A percentile compares a stretch with the other conserved stretches of the same genome.
Evolutionary conservation across 2,113 vertebrate species (phyloP).

Genomic region (Procapra przewalskii): DNA sequence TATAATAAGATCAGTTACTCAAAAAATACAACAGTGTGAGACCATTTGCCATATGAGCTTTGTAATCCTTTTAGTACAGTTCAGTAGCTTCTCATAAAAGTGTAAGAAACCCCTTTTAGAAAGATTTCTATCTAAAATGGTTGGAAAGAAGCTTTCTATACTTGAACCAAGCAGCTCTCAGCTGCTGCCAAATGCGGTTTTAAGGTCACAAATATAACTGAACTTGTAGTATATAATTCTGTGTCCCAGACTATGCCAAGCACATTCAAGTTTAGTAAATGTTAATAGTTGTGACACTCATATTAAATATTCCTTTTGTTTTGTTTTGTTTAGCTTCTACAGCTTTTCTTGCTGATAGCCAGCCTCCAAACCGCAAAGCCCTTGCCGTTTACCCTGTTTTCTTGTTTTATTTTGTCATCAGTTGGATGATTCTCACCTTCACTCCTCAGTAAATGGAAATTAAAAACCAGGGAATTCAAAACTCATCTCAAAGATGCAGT

Average conservation of each 20-base stretch:
- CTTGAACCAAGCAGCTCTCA: background rate
- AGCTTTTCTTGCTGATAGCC: constrained; percentile 94
- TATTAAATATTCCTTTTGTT: constrained; percentile 41
- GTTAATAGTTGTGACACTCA: background rate
- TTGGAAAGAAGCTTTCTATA: background rate
- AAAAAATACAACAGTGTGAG: background rate
- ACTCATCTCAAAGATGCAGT: constrained; percentile 52
- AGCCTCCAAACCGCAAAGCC: constrained; percentile 92
- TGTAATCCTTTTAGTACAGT: background rate
- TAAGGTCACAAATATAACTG: background rate
- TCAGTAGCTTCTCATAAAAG: constrained; percentile 3
- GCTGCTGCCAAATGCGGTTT: background rate
- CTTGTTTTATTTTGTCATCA: constrained; percentile 98
- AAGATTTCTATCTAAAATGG: background rate
- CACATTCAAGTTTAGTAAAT: constrained; percentile 3
- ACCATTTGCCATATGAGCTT: background rate
- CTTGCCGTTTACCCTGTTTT: constrained; percentile 96
- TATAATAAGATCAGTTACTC: background rate
- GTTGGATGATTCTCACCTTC: constrained; percentile 97
- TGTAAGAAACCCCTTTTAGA: background rate
- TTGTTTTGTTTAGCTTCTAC: constrained; percentile 87
- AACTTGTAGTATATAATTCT: background rate
- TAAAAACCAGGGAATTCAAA: constrained; percentile 6
- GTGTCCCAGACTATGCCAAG: background rate
- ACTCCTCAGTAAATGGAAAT: constrained; percentile 74